Conservation (phyloP, 2,888 invertebrate genomes). For the Phortica okadai region DNA sequence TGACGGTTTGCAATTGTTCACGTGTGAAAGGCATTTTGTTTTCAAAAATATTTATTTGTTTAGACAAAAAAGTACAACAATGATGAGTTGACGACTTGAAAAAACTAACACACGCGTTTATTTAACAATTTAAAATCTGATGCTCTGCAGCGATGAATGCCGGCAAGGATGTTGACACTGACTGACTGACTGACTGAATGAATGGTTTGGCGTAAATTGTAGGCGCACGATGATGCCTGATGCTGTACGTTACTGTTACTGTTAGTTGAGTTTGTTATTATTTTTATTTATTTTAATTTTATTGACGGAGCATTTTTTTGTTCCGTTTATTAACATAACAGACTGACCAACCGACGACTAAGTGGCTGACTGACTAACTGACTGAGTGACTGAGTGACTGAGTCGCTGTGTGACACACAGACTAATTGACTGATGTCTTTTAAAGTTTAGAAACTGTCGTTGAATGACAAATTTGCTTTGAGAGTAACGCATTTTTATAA, state of each 20-base stretch:
- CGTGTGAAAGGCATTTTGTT: constrained; percentile 69
- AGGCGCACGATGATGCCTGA: no score
- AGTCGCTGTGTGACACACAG: background rate
- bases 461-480: constrained; percentile 63
- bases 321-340: no score
- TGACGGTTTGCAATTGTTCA: constrained; percentile 65
- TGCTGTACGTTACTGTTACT: background rate
- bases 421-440: constrained; percentile 51
- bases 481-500: constrained; percentile 65
- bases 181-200: background rate
- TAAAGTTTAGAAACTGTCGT: constrained; percentile 58
- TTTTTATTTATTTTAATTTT: background rate
- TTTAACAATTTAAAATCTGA: constrained; percentile 9
- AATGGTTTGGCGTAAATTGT: background rate
- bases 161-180: constrained; percentile 11
- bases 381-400: background rate
- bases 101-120: constrained; percentile 41
- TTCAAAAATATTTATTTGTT: background rate
- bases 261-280: background rate
- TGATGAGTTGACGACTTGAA: constrained; percentile 2
- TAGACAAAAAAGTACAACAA: constrained; percentile 20
- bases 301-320: background rate
- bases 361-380: background rate
- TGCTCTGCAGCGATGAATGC: constrained; percentile 26
- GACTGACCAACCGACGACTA: background rate